These are phyloP conservation scores for Diglossa brunneiventris DNA, from an alignment of 2,113 vertebrate species.

Conservation along the genomic window DNA sequence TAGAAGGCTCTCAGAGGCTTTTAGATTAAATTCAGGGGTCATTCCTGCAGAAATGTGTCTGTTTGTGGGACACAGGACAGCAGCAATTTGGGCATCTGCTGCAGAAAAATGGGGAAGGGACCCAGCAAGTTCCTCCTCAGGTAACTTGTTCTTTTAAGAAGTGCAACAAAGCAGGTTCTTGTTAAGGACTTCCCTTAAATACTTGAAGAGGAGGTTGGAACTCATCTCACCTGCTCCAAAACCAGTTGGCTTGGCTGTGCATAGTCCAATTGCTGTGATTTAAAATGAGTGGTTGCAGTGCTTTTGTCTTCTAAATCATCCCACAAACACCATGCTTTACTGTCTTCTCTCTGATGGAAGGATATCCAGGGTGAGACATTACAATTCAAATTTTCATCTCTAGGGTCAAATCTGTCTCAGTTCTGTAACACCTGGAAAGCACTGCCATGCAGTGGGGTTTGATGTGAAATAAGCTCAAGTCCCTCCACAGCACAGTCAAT, in stretches of 20 bases:
- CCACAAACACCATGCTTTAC: neutral
- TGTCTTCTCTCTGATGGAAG: neutral
- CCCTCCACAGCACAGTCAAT: neutral
- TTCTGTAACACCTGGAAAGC: neutral
- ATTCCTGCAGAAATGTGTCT: neutral
- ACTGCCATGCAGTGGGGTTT: neutral
- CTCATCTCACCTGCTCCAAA: neutral
- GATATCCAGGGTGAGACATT: neutral
- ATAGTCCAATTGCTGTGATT: neutral
- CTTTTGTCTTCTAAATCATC: neutral
- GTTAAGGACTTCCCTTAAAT: neutral
- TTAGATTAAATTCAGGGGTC: neutral
- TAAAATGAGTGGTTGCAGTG: neutral
- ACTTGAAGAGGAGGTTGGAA: neutral
- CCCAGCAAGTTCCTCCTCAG: neutral
- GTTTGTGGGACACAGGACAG: neutral
- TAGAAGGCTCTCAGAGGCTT: slow-evolving; percentile 13
- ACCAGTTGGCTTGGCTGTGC: neutral
- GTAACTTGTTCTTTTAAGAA: neutral
- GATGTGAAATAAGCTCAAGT: neutral
- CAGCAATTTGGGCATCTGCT: neutral
- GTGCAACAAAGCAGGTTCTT: neutral
- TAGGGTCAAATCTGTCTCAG: neutral
- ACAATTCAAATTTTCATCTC: neutral
- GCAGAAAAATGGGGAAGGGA: neutral